Evolutionary conservation across 2,888 invertebrate genomes (phyloP).

Genomic region (Onchidella celtica): DNA sequence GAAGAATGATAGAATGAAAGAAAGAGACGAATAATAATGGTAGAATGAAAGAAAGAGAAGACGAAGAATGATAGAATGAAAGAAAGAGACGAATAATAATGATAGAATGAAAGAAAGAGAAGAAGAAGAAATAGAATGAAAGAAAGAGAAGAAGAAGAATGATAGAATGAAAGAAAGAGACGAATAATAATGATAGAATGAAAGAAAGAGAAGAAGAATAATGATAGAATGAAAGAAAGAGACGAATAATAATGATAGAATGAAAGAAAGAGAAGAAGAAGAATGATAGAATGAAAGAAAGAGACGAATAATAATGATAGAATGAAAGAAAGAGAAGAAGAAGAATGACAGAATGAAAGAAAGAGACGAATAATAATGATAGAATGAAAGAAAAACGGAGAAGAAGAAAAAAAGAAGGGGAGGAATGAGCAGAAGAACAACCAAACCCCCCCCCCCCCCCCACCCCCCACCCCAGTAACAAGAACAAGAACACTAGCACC

Average conservation of each 20-base stretch:
- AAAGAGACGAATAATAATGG: neutral
- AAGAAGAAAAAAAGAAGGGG: neutral
- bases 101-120: neutral
- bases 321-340: neutral
- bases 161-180: neutral
- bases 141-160: neutral
- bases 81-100: neutral
- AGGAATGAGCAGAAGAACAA: slow-evolving; percentile 2
- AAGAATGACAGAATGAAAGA: neutral
- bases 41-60: neutral
- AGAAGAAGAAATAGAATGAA: slow-evolving; percentile 3
- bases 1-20: neutral
- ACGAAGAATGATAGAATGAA: neutral
- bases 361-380: slow-evolving; percentile 21
- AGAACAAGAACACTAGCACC: no score
- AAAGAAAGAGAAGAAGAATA: neutral
- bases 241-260: neutral
- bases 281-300: neutral
- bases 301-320: neutral
- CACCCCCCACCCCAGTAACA: no score
- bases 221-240: neutral
- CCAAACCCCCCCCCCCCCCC: no score
- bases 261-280: neutral
- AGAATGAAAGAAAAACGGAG: slow-evolving; percentile 19
- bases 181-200: neutral